Conservation (phyloP, 2,888 invertebrate genomes). For the Caenorhabditis sp. region DNA sequence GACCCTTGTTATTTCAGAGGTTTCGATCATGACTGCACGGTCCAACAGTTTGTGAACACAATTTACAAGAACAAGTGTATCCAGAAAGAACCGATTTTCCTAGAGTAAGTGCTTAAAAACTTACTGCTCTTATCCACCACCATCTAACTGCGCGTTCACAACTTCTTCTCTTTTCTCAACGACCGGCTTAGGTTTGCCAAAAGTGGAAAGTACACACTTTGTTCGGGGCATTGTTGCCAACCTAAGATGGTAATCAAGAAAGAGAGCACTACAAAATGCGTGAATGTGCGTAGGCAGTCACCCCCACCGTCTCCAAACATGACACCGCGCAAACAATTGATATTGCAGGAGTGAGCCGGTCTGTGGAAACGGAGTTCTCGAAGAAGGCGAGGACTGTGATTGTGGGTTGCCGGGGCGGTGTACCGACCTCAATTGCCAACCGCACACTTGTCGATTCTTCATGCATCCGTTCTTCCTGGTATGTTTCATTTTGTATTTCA, state of each 20-base stretch:
- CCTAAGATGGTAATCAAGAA: conserved; percentile 55
- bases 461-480: conserved; percentile 72
- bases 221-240: conserved; percentile 48
- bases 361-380: conserved; percentile 80
- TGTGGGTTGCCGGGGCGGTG: conserved; percentile 77
- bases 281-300: conserved; percentile 46
- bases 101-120: conserved; percentile 44
- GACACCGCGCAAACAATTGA: conserved; percentile 47
- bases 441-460: conserved; percentile 73
- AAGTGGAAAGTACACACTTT: conserved; percentile 39
- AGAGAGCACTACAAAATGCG: conserved; percentile 37
- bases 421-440: conserved; percentile 75
- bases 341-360: conserved; percentile 71
- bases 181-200: conserved; percentile 28
- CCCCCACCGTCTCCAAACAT: conserved; percentile 33
- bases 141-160: background rate
- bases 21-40: conserved; percentile 82
- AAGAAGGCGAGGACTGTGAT: conserved; percentile 81
- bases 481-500: conserved; percentile 44
- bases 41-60: conserved; percentile 79
- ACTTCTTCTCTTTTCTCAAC: background rate
- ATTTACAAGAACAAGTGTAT: conserved; percentile 79
- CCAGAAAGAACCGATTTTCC: conserved; percentile 43
- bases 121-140: background rate
- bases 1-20: conserved; percentile 73